Percentiles rank a stretch among this genome's conserved stretches.
Conservation (phyloP, 2,797 vertebrate species). For the Streptopelia turtur region DNA sequence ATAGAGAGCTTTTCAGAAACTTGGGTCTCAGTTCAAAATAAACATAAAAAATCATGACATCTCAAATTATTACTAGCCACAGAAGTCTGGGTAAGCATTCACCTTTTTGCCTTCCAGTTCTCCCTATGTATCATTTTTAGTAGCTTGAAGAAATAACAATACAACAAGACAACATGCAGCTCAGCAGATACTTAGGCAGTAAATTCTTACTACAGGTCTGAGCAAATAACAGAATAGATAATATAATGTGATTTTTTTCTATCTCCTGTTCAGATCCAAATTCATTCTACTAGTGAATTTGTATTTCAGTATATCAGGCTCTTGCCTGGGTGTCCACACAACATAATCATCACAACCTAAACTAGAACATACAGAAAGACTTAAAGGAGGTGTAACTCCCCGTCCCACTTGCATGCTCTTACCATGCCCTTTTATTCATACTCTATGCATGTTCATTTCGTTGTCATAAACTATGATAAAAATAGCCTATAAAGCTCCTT, state of each 20-base stretch:
- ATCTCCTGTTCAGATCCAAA: not conserved
- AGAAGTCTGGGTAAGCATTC: not conserved
- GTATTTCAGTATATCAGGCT: not conserved
- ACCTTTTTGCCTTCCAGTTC: not conserved
- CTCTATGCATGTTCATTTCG: not conserved
- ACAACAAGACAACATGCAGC: not conserved
- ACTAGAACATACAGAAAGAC: not conserved
- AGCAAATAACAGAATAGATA: not conserved
- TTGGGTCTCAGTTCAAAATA: not conserved
- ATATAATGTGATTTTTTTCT: not conserved
- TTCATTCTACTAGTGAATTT: not conserved
- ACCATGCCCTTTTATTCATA: not conserved
- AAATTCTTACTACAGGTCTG: not conserved
- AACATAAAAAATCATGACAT: not conserved
- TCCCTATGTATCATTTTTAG: not conserved
- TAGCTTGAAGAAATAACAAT: not conserved
- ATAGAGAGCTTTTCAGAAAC: not conserved
- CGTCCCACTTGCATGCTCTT: not conserved
- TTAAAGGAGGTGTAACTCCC: not conserved
- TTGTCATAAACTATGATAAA: not conserved
- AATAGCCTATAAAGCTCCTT: not conserved
- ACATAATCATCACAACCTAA: not conserved
- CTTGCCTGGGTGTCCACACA: not conserved
- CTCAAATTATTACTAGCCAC: not conserved
- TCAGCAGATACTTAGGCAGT: not conserved